Percentiles rank a stretch among this genome's conserved stretches.
phyloP scores from a whole-genome alignment of 2,888 invertebrate genomes.

The Hanleya hanleyi region DNA sequence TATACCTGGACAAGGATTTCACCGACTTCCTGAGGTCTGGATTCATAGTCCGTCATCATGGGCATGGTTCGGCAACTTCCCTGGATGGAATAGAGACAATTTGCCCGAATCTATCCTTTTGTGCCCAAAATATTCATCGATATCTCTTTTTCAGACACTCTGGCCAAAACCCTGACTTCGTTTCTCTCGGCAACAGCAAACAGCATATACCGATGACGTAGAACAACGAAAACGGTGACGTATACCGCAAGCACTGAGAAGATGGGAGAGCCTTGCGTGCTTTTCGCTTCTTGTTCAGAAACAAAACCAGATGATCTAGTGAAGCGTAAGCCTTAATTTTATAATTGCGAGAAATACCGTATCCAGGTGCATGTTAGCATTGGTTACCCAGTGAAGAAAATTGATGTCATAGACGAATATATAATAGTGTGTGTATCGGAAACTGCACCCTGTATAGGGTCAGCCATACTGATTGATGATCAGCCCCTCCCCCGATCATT shows the following conservation, averaged over 20 bases:
- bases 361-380: too few relatives aligned
- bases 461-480: too few relatives aligned
- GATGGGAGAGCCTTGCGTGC: slow-evolving; percentile 57
- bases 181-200: slow-evolving; percentile 52
- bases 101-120: neutral
- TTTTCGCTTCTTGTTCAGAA: slow-evolving; percentile 53
- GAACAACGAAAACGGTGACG: slow-evolving; percentile 48
- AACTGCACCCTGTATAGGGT: too few relatives aligned
- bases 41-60: slow-evolving; percentile 59
- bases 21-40: slow-evolving; percentile 66
- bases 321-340: too few relatives aligned
- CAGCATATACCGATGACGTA: slow-evolving; percentile 28
- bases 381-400: too few relatives aligned
- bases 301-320: slow-evolving; percentile 43
- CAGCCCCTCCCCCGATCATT: too few relatives aligned
- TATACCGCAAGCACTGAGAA: slow-evolving; percentile 44
- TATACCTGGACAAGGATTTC: slow-evolving; percentile 68
- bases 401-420: too few relatives aligned
- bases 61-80: slow-evolving; percentile 18
- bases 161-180: neutral
- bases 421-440: too few relatives aligned
- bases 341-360: too few relatives aligned
- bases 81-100: neutral
- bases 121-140: too few relatives aligned
- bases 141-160: neutral